Base-by-base conservation (phyloP, 2,888 invertebrate genomes). In the Pachycephus smyrnensis region DNA sequence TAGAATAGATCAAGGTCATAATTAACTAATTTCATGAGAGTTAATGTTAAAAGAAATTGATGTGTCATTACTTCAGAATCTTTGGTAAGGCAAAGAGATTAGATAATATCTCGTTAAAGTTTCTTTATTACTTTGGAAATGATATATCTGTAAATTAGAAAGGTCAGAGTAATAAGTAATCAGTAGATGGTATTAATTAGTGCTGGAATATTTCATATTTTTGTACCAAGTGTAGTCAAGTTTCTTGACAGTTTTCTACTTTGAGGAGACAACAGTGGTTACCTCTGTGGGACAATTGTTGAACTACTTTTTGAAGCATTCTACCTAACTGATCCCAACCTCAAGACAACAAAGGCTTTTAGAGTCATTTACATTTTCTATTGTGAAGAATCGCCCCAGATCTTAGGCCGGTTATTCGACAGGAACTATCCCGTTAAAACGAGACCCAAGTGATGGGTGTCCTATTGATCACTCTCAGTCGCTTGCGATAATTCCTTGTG, bases 341-440 rank as follows among this genome's bases (percentile, higher is more conserved):
- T 55, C 55, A 55, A 55, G 55, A 55, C 31, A 33, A 71, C 71
- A 71, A 71, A 32, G 33, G 31, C 12, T 71, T 71, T 71, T 71
- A 9, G 71, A 71, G 71, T 32, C 12, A 71, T 71, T 71, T 71
- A 71, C 71, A 71, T 71, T 71, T 71, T 71, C 71, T 71, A 71
- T 71, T 71, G 71, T 71, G 9, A 71, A 55, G 55, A 55, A 23
- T 55, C 23, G 55, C 2, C 55, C 55, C 23, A 55, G 55, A 55
- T 55, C 23, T 55, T 23, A 55, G 55, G 55, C 71, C 71, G 31
- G 31, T 31, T 71, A 23, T 71, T 31, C 71, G 33, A 71, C 71
- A 33, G 33, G 31, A 71, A 31, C 30, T 71, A 71, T 71, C 71
- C 71, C 71, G 71, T 71, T 71, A 71, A 71, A 15, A 32, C 12